phyloP scores from a whole-genome alignment of 2,797 vertebrate genomes.

The Acrossocheilus fasciatus region DNA sequence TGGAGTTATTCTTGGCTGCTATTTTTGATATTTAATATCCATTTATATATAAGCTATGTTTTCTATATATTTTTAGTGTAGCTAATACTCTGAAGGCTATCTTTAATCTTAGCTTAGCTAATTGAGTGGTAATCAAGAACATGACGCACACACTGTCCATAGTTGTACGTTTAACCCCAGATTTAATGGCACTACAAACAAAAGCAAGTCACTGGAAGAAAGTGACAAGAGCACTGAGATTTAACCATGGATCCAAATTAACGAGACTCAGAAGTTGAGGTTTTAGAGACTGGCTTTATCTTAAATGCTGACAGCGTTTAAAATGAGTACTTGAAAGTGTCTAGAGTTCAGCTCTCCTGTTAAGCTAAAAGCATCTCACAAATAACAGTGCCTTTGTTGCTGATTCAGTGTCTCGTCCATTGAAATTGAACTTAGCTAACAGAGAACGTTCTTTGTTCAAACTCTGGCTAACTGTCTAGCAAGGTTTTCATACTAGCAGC shows the following conservation, averaged over 20 bases:
- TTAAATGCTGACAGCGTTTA: constrained; percentile 43
- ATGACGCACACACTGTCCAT: not conserved
- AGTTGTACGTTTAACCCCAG: not conserved
- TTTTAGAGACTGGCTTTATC: constrained; percentile 12
- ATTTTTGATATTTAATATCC: not conserved
- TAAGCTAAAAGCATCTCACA: constrained; percentile 52
- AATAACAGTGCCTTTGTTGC: constrained; percentile 21
- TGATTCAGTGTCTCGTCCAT: constrained; percentile 17
- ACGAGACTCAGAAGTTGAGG: constrained; percentile 16
- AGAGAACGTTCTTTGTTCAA: not conserved
- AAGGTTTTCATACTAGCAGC: not conserved
- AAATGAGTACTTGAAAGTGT: constrained; percentile 49
- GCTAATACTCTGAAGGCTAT: not conserved
- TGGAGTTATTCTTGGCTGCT: not conserved
- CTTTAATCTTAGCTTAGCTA: not conserved
- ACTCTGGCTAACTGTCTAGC: not conserved
- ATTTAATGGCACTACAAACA: constrained; percentile 15
- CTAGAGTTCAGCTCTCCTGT: constrained; percentile 42
- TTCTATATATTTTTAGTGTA: not conserved
- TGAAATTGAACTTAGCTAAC: constrained; percentile 1
- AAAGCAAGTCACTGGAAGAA: constrained; percentile 44
- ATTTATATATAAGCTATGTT: not conserved
- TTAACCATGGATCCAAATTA: constrained; percentile 46
- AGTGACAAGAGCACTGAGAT: constrained; percentile 13
- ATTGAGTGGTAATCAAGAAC: not conserved